Evolutionary conservation across 2,888 invertebrate species (phyloP).

Genomic region (Hyppa rectilinea): DNA sequence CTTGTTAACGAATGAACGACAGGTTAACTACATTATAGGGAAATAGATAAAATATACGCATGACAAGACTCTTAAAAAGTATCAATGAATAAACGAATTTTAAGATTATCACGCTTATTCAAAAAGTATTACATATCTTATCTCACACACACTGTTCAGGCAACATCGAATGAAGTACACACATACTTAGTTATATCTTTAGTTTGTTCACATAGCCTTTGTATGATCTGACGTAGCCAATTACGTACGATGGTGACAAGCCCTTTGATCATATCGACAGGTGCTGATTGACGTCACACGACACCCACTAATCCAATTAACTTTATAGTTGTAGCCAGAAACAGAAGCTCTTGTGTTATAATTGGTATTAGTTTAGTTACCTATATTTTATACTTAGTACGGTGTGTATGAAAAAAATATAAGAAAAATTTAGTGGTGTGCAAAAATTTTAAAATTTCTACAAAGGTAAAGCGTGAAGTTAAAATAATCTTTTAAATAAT

Average conservation of each 20-base stretch:
- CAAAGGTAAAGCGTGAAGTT: neutral
- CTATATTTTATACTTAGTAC: neutral
- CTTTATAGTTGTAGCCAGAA: conserved; percentile 31
- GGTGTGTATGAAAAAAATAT: neutral
- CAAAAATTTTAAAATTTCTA: neutral
- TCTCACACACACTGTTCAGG: neutral
- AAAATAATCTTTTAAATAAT: too few relatives aligned
- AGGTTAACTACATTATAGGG: too few relatives aligned
- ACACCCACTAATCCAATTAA: conserved; percentile 58
- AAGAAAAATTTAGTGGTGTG: fast-evolving
- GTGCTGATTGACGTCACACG: conserved; percentile 48
- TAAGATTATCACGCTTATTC: neutral
- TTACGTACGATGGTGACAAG: conserved; percentile 56
- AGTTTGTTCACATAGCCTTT: neutral
- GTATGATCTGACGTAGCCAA: conserved; percentile 45
- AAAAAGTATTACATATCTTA: neutral
- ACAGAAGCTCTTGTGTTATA: conserved; percentile 8
- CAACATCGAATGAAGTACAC: neutral
- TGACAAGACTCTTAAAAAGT: neutral
- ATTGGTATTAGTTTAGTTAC: conserved; percentile 9
- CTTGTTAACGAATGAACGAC: neutral
- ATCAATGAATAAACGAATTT: neutral
- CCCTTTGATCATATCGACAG: conserved; percentile 58
- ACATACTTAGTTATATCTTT: conserved; percentile 15
- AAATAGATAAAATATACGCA: too few relatives aligned